Base-by-base conservation (phyloP, 2,797 vertebrate genomes). In the Echiichthys vipera region DNA sequence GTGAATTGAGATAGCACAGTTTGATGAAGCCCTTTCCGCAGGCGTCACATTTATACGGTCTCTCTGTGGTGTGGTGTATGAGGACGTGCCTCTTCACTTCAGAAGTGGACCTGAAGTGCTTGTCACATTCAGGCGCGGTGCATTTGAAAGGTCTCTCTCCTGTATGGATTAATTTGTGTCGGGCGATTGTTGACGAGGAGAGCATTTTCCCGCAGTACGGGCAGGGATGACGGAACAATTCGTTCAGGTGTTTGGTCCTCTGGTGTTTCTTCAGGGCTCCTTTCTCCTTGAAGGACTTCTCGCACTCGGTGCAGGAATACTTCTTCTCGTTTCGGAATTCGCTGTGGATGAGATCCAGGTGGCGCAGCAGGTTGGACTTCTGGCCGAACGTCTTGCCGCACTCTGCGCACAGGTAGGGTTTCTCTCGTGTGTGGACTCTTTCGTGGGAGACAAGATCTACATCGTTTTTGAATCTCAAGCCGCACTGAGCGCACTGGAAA, bases 131-230 rank as follows among this genome's bases (percentile, higher is more conserved):
- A 0, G 79, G 32, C n/a, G 40, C 17, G 0, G 68, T 71, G 73
- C 91, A 92, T 54, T 88, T 86, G 13, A 78, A 88, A 20, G 91
- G 90, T 22, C 42, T 90, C 76, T 91, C 79, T 24, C 90, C 89
- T 0, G 82, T 88, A 18, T 92, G 91, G 32, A 91, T 90, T 24
- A 92, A 17, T 34, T 80, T 86, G 5, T 92, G 91, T 47, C 89
- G 61, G 0, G 51, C 40, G 7, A 91, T 64, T 0, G 77, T 64
- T 0, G 90, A 80, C 0, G 58, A 2, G 0, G 84, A 63, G 4
- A 90, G 14, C 72, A 90, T 81, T 73, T 92, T 92, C 0, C 87
- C 90, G 1, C 91, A 91, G 72, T 73, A 65, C 0, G 75, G 68
- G 12, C 91, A 92, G 0, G 73, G 87, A 6, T 66, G 67, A 2